Base-by-base conservation (phyloP, 2,797 vertebrate genomes). In the Arnoldichthys spilopterus region DNA sequence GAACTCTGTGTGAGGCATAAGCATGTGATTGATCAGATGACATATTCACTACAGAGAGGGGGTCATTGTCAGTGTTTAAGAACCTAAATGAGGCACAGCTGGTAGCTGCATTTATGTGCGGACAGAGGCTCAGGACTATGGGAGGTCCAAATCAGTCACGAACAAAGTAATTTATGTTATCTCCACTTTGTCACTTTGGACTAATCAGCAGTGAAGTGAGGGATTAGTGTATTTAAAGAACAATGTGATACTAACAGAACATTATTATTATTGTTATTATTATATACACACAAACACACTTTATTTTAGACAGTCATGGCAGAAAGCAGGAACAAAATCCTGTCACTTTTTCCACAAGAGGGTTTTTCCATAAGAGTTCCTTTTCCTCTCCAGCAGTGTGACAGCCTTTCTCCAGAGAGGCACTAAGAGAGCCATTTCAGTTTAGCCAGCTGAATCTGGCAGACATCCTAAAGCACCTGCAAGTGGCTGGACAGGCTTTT, bases 401-500 rank as follows among this genome's bases (percentile, higher is more conserved):
- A 61, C 59, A 79, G 75, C 67, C 79, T 71, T 81, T 81, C 84
- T 87, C 81, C 78, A 88, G 85, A 90, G 76, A 76, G 58, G 62
- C 87, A 85, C 74, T 86, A 83, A 84, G 67, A 84, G 83, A 80
- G 84, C 83, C 87, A 74, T 88, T 89, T 91, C 91, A 92, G 92
- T 94, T 90, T 90, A 85, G 90, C 90, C 82, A 82, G 86, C 88
- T 89, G 90, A 91, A 90, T 91, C 92, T 93, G 92, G 90, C 92
- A 91, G 68, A 83, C 74, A 49, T 86, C 87, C 80, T 20, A 74
- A 81, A 90, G 87, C 91, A 92, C 91, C 91, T 91, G 91, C 88
- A 88, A 91, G 89, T 85, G 85, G 85, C 87, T 87, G 89, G 89
- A 90, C 90, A 86, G 75, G 87, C 91, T 91, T 92, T 93, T 93